A percentile compares a stretch with the other conserved stretches of the same genome.
Evolutionary conservation across 2,113 vertebrate species (phyloP).

Genomic region (Halichoerus grypus): DNA sequence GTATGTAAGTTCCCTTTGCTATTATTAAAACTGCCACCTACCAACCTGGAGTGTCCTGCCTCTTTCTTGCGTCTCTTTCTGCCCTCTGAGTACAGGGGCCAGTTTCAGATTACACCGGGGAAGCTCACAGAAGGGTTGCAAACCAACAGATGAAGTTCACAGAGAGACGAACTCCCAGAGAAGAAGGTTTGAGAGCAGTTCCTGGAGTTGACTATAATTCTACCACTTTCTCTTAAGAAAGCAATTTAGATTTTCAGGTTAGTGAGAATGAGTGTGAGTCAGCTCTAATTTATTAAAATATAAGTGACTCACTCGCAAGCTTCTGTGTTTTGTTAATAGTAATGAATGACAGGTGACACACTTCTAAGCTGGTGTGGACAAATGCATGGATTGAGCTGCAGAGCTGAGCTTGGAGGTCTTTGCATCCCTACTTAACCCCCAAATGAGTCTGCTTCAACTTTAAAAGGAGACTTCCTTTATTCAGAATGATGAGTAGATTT

Average conservation of each 20-base stretch:
- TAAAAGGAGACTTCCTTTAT: not conserved
- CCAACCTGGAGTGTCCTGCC: not conserved
- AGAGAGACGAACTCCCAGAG: not conserved
- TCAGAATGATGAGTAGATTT: constrained; percentile 11
- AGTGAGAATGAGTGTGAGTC: constrained; percentile 6
- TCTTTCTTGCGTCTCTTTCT: not conserved
- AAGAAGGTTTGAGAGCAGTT: not conserved
- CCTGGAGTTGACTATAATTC: not conserved
- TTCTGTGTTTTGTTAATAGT: constrained; percentile 15
- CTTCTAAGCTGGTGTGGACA: not conserved
- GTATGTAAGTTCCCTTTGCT: not conserved
- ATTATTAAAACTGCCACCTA: not conserved
- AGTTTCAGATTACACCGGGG: not conserved
- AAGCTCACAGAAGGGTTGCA: not conserved
- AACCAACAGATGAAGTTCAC: not conserved
- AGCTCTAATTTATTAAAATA: not conserved
- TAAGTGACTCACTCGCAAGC: not conserved
- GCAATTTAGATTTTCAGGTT: not conserved
- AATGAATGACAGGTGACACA: not conserved
- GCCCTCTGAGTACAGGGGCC: not conserved
- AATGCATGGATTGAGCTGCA: not conserved
- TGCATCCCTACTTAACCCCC: not conserved
- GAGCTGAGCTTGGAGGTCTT: not conserved
- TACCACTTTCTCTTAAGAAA: not conserved
- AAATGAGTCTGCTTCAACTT: not conserved